These are phyloP conservation scores for Pagetopsis macropterus DNA, from an alignment of 2,797 vertebrate species.

Conservation along the genomic window DNA sequence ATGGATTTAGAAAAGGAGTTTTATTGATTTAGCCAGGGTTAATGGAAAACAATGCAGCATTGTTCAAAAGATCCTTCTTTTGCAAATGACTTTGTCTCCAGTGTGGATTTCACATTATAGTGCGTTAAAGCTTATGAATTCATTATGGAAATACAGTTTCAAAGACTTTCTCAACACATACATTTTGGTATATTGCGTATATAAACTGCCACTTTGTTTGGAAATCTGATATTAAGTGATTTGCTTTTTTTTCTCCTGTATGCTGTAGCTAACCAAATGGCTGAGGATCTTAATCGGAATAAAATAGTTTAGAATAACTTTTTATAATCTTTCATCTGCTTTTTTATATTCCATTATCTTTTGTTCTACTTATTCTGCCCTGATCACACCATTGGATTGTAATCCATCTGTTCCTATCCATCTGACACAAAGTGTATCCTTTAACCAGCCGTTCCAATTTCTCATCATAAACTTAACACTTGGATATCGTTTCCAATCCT, in stretches of 20 bases:
- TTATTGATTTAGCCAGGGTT: slow-evolving; percentile 32
- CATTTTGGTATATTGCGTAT: not conserved
- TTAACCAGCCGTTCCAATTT: not conserved
- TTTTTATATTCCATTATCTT: not conserved
- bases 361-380: not conserved
- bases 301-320: not conserved
- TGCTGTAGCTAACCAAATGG: not conserved
- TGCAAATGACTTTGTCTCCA: slow-evolving; percentile 17
- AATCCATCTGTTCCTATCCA: slow-evolving; percentile 9
- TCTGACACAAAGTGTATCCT: slow-evolving; percentile 15
- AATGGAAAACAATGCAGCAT: slow-evolving; percentile 23
- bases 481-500: not conserved
- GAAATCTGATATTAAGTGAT: not conserved
- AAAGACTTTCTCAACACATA: not conserved
- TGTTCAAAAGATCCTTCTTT: slow-evolving; percentile 17
- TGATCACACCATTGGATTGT: not conserved
- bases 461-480: not conserved
- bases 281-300: not conserved
- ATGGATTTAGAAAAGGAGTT: slow-evolving; percentile 28
- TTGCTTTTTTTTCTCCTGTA: not conserved
- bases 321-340: not conserved
- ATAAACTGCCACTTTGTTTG: not conserved
- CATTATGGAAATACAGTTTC: not conserved
- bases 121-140: slow-evolving; percentile 5
- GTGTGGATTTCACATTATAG: not conserved